Conservation (phyloP, 2,888 invertebrate species). For the Nephrotoma appendiculata region DNA sequence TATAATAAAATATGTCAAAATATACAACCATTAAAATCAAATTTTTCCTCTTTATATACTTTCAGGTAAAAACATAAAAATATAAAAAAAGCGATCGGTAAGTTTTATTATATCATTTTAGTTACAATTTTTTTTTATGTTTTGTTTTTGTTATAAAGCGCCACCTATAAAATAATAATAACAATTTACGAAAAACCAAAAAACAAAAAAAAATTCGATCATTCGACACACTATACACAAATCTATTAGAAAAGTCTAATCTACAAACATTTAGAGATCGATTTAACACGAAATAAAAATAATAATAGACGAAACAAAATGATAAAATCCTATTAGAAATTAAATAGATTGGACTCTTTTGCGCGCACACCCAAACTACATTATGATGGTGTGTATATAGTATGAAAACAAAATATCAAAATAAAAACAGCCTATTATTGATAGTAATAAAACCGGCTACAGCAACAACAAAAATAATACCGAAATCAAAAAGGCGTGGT, state of each 20-base stretch:
- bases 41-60: background rate
- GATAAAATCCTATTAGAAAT: background rate
- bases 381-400: background rate
- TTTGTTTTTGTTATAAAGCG: conserved; percentile 2
- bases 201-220: background rate
- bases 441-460: conserved; percentile 1
- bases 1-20: conserved; percentile 3
- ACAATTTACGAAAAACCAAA: background rate
- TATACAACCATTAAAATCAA: conserved; percentile 2
- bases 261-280: background rate
- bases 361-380: background rate
- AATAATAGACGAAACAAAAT: background rate
- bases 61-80: background rate
- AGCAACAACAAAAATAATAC: background rate
- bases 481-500: background rate
- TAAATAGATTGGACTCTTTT: background rate
- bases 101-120: background rate
- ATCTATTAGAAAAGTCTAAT: background rate
- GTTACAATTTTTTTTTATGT: background rate
- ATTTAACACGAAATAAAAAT: background rate
- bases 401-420: background rate
- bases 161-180: conserved; percentile 1
- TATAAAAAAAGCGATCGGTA: background rate
- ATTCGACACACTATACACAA: background rate
- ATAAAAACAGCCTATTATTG: conserved; percentile 1